Percentiles rank a stretch among this genome's conserved stretches.
Conservation (phyloP, 2,797 vertebrate genomes). For the Margarornis squamiger region DNA sequence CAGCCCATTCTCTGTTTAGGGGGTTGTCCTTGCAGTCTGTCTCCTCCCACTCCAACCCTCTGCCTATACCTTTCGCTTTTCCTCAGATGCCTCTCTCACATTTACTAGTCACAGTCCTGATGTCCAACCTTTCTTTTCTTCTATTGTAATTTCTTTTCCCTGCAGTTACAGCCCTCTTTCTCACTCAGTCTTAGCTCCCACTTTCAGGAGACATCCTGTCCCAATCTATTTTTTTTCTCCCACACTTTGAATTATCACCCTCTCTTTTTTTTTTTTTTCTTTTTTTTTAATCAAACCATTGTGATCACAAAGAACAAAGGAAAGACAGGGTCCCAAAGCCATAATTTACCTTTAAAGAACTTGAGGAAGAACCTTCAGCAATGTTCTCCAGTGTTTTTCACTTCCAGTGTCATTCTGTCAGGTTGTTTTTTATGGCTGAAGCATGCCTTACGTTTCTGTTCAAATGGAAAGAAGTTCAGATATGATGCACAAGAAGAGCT, state of each 20-base stretch:
- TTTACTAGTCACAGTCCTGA: background rate
- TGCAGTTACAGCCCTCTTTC: background rate
- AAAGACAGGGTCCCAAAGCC: background rate
- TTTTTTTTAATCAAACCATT: background rate
- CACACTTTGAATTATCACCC: rapidly evolving
- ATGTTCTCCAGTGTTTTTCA: background rate
- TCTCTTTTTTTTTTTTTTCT: no score
- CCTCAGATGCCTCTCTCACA: background rate
- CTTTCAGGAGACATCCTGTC: background rate
- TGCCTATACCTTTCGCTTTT: background rate
- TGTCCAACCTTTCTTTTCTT: background rate
- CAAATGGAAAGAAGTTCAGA: background rate
- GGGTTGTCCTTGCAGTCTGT: background rate
- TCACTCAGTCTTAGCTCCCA: background rate
- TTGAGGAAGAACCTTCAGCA: background rate
- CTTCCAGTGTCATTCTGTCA: background rate
- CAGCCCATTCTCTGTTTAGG: background rate
- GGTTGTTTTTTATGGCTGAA: background rate
- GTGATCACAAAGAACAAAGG: background rate
- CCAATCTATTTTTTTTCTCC: rapidly evolving
- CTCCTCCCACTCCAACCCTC: background rate
- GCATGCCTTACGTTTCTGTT: background rate
- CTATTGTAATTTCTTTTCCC: background rate
- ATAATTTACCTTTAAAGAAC: background rate
- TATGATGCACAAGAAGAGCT: background rate